A percentile compares a stretch with the other conserved stretches of the same genome.
Conservation (phyloP, 2,113 vertebrate species). For the Ceyx cyanopectus region DNA sequence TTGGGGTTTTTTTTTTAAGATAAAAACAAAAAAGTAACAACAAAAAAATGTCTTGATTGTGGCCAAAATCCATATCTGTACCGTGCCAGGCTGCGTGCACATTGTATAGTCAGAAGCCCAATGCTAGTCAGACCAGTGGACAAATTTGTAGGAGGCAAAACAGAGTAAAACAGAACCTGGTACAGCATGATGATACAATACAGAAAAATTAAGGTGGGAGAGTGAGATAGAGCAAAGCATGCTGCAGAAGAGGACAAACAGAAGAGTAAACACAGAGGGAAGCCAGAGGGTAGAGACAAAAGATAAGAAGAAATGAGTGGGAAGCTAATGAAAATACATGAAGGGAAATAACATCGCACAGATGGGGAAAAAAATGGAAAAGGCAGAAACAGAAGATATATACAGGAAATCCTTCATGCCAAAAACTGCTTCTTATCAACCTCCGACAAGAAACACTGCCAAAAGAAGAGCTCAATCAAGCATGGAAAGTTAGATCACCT, state of each 20-base stretch:
- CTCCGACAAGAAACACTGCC: neutral
- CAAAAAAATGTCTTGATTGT: rapidly evolving
- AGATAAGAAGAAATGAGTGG: neutral
- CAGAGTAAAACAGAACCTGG: neutral
- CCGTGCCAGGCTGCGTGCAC: neutral
- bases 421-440: conserved; percentile 22
- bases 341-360: neutral
- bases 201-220: neutral
- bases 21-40: neutral
- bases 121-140: neutral
- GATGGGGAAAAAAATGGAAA: neutral
- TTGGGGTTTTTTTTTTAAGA: neutral
- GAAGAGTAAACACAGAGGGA: neutral
- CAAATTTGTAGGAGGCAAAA: neutral
- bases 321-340: neutral
- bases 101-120: neutral
- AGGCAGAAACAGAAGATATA: neutral
- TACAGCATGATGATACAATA: neutral
- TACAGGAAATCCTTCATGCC: neutral
- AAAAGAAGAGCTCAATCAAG: conserved; percentile 5
- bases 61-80: neutral
- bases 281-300: conserved; percentile 9
- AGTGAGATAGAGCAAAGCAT: neutral
- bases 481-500: neutral
- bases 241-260: neutral